Evolutionary conservation across 2,888 invertebrate genomes (phyloP), one percentile per base, ranked within the genome.

Genomic region (Strigamia transsilvanica): DNA sequence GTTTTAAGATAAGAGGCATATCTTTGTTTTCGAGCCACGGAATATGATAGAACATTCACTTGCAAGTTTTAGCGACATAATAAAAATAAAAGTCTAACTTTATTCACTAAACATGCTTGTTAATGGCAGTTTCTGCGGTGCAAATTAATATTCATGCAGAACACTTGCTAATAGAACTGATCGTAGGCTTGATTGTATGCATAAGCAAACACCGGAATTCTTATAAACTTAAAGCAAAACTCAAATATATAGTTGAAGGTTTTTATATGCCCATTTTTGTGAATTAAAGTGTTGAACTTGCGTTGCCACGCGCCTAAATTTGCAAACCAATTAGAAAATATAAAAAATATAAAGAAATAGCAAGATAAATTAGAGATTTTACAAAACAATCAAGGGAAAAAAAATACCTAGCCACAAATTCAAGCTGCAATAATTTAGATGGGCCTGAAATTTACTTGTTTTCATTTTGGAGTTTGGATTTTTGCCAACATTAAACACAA

Each of bases 401-500:
- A 56, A 56, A 46, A 46, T 46, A 15, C 46, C 46, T 46, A 46
- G n/a, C 56, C 56, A 56, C 73, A 73, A 73, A 73, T 73, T 73
- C 27, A 32, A 73, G 73, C 73, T 27, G 73, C 32, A 73, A 73
- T 73, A 73, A 73, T 73, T 73, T 73, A 73, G 73, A 73, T 73
- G 73, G 73, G 73, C 32, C 27, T 73, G 32, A 73, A 73, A 73
- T 73, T 73, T 73, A 73, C 73, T 73, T 73, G 73, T 73, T 73
- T 73, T 73, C 73, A 73, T 73, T 73, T 73, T 73, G 73, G 73
- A 32, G 13, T 73, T 73, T 73, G 73, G 73, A 73, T 73, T 73
- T 73, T 73, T 73, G 73, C 73, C 73, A 73, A 32, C 32, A 73
- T 73, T 73, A 73, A 73, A 73, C 73, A 73, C 73, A 73, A 73